Evolutionary conservation across 2,113 vertebrate genomes (phyloP).

Genomic region (human (Homo sapiens)): GRCh38 chr22:27261001-27261500

Average conservation of each 20-base stretch:
- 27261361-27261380: not conserved
- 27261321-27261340: not conserved
- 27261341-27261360: rapidly evolving
- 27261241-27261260: not conserved
- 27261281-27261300: not conserved
- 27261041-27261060: not conserved
- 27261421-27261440: rapidly evolving
- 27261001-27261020: not conserved
- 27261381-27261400: rapidly evolving
- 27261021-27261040: rapidly evolving
- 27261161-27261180: not conserved
- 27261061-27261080: not conserved
- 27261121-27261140: not conserved
- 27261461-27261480: not conserved
- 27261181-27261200: not conserved
- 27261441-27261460: no score
- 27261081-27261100: not conserved
- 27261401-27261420: rapidly evolving
- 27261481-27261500: not conserved
- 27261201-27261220: not conserved
- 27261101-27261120: not conserved
- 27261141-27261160: not conserved
- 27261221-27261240: no score
- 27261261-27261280: not conserved
- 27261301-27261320: not conserved